Percentiles rank a stretch among this genome's conserved stretches.
These are phyloP conservation scores for Rousettus leschenaultii DNA, from an alignment of 2,113 vertebrate species.

Conservation along the genomic window DNA sequence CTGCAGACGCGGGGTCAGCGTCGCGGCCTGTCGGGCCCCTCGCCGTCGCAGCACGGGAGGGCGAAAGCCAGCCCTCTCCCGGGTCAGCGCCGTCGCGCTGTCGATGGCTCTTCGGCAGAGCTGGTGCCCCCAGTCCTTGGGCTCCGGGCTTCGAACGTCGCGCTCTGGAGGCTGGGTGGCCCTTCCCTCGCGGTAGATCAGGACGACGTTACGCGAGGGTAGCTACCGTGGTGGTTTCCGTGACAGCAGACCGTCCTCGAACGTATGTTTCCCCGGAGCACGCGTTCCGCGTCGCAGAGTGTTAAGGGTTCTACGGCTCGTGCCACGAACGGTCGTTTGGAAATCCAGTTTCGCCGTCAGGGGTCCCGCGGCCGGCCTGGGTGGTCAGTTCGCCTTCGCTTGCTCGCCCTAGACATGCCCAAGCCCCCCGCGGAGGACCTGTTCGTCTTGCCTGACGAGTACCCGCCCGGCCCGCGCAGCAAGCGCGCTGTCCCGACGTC, in stretches of 20 bases:
- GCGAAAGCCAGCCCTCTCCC: rapidly evolving
- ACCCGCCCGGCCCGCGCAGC: conserved; percentile 76
- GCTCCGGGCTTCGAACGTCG: rapidly evolving
- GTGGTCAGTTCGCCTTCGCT: neutral
- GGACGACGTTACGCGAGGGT: neutral
- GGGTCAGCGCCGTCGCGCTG: rapidly evolving
- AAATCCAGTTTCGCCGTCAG: neutral
- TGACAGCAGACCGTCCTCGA: neutral
- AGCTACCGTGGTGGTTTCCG: too few relatives aligned
- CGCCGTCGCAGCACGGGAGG: neutral
- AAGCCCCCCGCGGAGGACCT: conserved; percentile 84
- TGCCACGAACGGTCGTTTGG: neutral
- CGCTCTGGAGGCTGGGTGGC: rapidly evolving
- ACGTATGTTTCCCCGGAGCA: neutral
- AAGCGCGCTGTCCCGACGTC: conserved; percentile 84
- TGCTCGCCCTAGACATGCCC: conserved; percentile 84
- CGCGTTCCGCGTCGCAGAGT: neutral
- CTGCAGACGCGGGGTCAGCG: neutral
- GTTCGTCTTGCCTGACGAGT: conserved; percentile 88
- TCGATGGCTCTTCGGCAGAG: rapidly evolving
- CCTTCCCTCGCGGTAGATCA: neutral
- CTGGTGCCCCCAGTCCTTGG: rapidly evolving
- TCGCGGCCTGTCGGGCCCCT: neutral
- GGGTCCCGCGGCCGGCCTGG: too few relatives aligned
- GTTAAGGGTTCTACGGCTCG: neutral